Evolutionary conservation across 1,140 invertebrate genomes (phyloP), one percentile per base, ranked within the genome.

Genomic region (Caerostris darwini): DNA sequence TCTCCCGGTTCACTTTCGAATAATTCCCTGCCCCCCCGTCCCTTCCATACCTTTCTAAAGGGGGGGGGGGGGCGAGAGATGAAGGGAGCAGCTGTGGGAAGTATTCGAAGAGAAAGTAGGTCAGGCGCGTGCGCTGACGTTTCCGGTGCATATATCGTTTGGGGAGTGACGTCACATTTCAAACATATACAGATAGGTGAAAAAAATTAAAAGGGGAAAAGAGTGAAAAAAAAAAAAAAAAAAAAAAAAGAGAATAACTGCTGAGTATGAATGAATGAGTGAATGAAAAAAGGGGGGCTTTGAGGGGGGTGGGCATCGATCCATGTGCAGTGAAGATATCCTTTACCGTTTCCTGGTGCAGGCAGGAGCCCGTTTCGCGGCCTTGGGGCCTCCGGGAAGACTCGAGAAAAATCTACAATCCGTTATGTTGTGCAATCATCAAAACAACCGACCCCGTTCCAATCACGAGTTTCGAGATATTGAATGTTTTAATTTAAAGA

Each of bases 81-180:
- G 19, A 77, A 12, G 34, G 10, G 34, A 77, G 69, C 69, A 77
- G 69, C 69, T 77, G 69, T 34, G 69, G 34, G 19, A 77, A 77
- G 19, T 77, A 34, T 77, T 77, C 19, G 69, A 77, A 77, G 34
- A 34, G 34, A 34, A 77, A 77, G 69, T 77, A 77, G 69, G 69
- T 77, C 69, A 77, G 50, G 69, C 69, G 69, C 69, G 69, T 77
- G 69, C 69, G 69, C 69, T 77, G 69, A 77, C 69, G 69, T 77
- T 77, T 77, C 69, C 69, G 69, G 69, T 77, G 7, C 69, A 34
- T 34, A 34, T 77, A 77, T 77, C 69, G 69, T 77, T 77, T 12
- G 50, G 69, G 19, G 69, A 34, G 34, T 77, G 69, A 77, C 69
- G 69, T 77, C 69, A 77, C 69, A 14, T 77, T 77, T 77, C 69